Evolutionary conservation across 2,888 invertebrate species (phyloP), one percentile per base, ranked within the genome.

Genomic region (Laspeyria flexula): DNA sequence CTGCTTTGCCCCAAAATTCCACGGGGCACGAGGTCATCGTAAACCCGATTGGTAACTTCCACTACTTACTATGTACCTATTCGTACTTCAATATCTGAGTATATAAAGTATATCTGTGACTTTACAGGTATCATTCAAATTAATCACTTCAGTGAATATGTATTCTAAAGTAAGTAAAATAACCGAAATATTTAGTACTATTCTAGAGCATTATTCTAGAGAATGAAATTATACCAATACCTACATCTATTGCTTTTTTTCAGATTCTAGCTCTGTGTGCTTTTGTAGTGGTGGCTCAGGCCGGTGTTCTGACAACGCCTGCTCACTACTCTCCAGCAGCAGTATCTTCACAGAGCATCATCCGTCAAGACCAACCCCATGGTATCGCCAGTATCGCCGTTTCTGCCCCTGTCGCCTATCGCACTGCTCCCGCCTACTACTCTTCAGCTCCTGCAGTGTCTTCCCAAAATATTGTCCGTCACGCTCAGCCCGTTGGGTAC

Each of bases 301-400:
- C 49, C 46, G 48, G 54, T 58, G 42, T 51, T 40, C 21, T 38
- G 56, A 46, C 44, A 6, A 64, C 62, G 45, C 62, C 92, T 9
- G 88, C 88, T 31, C 83, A 85, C 71, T 76, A 78, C 64, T 77
- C 78, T 21, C 55, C 77, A n/a, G 76, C 79, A 33, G 47, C 83
- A 77, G 68, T 75, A 61, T 85, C 83, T 44, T 81, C 81, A 1
- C 81, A 81, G 49, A 81, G 71, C 71, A 77, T 82, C 59, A 69
- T 83, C 31, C 77, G 86, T 46, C 79, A 77, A 62, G 85, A 81
- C 76, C 77, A 67, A 51, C 54, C 77, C 74, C 11, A 47, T 72
- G 6, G 77, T 78, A 16, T 51, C 25, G 45, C 59, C 18, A 64
- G 61, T 7, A 66, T 67, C 23, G 55, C 65, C 23, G 48, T 66